Evolutionary conservation across 2,888 invertebrate genomes (phyloP), one percentile per base, ranked within the genome.

Genomic region (Caenorhabditis doughertyi): DNA sequence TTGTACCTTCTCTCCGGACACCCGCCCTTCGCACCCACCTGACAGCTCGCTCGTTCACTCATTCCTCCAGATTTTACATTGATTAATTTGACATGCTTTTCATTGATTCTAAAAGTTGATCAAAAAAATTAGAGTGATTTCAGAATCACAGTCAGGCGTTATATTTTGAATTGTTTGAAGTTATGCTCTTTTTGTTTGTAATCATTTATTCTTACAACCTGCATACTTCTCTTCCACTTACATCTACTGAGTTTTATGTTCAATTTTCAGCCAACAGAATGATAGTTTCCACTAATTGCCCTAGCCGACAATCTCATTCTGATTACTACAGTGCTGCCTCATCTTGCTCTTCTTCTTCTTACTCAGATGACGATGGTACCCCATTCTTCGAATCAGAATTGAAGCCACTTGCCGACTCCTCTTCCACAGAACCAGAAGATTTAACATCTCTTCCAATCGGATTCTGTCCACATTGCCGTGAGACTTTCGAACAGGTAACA

Each of bases 401-500:
- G 18, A 64, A 53, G 16, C 49, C 47, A 3, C 49, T 58, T 7
- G 62, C 25, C 42, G 53, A 55, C 21, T 32, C 71, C 9, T 53
- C 73, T 4, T 42, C 58, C 32, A 18, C 55, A 27, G 35, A 58
- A 13, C 9, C 42, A 21, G 58, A 71, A 25, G 60, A 62, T 9
- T 27, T 29, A 16, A 58, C 76, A 9, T 47, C 51, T 11, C 71
- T 77, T 47, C 65, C 84, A 25, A 72, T 79, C 18, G 85, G 84
- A 13, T 73, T 85, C 32, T 85, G 85, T 32, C 82, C 84, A 42
- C 76, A 84, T 35, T 84, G 84, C 79, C 56, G 77, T 18, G 56
- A 73, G 32, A 71, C 72, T 39, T 85, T 84, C 49, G 81, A 84
- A 25, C 74, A 85, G 84, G 85, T 85, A 25, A 32, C 9, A 4